These are phyloP conservation scores for Ardeotis arabs DNA, from an alignment of 2,113 vertebrate species.

Conservation along the genomic window DNA sequence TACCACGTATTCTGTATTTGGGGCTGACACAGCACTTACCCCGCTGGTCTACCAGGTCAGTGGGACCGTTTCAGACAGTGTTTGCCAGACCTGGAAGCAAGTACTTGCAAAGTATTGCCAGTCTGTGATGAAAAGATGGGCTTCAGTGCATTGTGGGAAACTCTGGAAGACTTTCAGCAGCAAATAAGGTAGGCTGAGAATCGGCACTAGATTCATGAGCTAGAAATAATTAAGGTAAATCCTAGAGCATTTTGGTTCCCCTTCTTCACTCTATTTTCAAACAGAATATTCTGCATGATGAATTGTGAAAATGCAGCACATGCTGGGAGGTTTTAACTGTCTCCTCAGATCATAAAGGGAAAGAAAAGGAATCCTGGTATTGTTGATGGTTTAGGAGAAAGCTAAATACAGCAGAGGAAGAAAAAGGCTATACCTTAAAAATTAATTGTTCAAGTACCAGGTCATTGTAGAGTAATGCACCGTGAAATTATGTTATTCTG, in stretches of 20 bases:
- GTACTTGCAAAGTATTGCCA: neutral
- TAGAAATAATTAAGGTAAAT: slow-evolving; percentile 58
- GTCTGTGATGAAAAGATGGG: neutral
- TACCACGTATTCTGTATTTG: fast-evolving
- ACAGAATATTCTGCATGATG: slow-evolving; percentile 30
- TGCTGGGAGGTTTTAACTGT: slow-evolving; percentile 34
- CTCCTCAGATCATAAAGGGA: slow-evolving; percentile 16
- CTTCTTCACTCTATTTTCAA: slow-evolving; percentile 18
- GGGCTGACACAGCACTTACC: neutral
- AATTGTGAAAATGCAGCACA: slow-evolving; percentile 2
- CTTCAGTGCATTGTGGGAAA: neutral
- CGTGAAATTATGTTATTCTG: slow-evolving; percentile 81
- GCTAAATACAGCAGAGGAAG: slow-evolving; percentile 66
- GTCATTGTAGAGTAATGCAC: slow-evolving; percentile 78
- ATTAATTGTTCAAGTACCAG: slow-evolving; percentile 82
- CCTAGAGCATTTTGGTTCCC: neutral
- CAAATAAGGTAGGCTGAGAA: slow-evolving; percentile 40
- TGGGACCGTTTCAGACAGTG: neutral
- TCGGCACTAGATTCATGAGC: neutral
- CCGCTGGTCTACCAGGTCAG: fast-evolving
- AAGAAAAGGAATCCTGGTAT: slow-evolving; percentile 29
- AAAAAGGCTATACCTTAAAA: slow-evolving; percentile 74
- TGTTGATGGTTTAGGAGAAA: slow-evolving; percentile 66
- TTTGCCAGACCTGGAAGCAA: neutral
- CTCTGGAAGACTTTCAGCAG: neutral